A percentile compares a stretch with the other conserved stretches of the same genome.
Conservation (phyloP, 2,113 vertebrate genomes). For the Indicator indicator region DNA sequence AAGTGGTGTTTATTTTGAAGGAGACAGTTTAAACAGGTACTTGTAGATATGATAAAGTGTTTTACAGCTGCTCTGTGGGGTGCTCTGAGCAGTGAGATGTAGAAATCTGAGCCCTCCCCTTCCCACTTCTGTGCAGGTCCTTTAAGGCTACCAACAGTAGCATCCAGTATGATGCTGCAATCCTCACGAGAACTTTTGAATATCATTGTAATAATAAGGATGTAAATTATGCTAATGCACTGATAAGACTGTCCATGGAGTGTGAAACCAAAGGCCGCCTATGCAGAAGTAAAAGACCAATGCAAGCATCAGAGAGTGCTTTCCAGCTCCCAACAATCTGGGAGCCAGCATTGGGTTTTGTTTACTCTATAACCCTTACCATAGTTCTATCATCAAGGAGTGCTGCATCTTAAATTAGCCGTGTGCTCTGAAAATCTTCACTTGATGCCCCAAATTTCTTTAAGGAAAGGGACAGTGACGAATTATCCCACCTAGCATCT, state of each 20-base stretch:
- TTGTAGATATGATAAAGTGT: background rate
- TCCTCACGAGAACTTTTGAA: background rate
- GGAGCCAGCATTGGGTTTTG: background rate
- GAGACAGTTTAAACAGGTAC: background rate
- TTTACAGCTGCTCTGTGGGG: background rate
- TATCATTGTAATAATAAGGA: background rate
- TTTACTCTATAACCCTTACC: background rate
- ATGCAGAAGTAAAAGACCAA: background rate
- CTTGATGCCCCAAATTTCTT: background rate
- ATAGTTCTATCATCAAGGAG: background rate
- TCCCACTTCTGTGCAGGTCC: background rate
- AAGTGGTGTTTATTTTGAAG: slow-evolving; percentile 11
- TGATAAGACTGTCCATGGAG: background rate
- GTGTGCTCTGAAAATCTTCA: background rate
- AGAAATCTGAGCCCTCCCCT: background rate
- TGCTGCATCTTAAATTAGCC: background rate
- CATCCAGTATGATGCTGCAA: background rate
- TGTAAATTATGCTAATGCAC: background rate
- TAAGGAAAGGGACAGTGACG: background rate
- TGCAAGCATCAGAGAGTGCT: background rate
- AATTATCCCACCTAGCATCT: background rate
- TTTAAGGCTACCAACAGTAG: background rate
- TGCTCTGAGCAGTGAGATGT: background rate
- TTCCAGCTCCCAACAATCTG: background rate
- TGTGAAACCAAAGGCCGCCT: background rate